These are phyloP conservation scores for Tenthredo mesomela DNA, from an alignment of 2,888 invertebrate genomes.

Conservation along the genomic window DNA sequence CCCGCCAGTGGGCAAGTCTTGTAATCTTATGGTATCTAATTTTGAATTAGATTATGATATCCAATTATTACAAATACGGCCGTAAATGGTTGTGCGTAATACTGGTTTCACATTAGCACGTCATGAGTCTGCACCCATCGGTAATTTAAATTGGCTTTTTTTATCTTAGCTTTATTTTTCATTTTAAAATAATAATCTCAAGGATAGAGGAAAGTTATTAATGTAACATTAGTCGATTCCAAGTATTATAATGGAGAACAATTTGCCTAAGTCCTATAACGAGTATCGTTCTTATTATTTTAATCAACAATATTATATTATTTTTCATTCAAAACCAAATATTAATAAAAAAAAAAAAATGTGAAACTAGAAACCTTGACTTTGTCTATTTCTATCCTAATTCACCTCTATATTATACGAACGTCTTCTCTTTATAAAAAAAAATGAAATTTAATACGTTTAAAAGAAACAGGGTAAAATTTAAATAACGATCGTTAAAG, in stretches of 20 bases:
- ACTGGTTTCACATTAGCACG: constrained; percentile 46
- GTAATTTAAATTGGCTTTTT: constrained; percentile 21
- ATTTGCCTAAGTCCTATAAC: constrained; percentile 6
- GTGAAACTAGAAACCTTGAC: constrained; percentile 38
- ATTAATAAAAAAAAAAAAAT: constrained; percentile 74
- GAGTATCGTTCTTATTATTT: constrained; percentile 17
- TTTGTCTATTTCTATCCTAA: background rate
- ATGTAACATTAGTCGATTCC: constrained; percentile 15
- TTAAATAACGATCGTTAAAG: background rate
- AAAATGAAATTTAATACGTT: background rate
- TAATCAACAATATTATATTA: constrained; percentile 58
- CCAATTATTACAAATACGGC: constrained; percentile 17
- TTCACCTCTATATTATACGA: background rate
- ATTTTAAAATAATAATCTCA: constrained; percentile 17
- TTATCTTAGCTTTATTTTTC: constrained; percentile 20
- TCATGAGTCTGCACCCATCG: constrained; percentile 4
- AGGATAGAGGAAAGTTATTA: background rate
- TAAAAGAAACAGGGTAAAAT: background rate
- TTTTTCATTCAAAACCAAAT: constrained; percentile 68
- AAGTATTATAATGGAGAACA: constrained; percentile 20
- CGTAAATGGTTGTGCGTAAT: constrained; percentile 27
- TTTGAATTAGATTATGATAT: constrained; percentile 30
- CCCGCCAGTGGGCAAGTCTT: constrained; percentile 23
- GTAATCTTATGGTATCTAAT: constrained; percentile 20
- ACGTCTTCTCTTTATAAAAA: background rate